These are phyloP conservation scores for Graphium colonna DNA, from an alignment of 2,888 invertebrate genomes.

Conservation along the genomic window DNA sequence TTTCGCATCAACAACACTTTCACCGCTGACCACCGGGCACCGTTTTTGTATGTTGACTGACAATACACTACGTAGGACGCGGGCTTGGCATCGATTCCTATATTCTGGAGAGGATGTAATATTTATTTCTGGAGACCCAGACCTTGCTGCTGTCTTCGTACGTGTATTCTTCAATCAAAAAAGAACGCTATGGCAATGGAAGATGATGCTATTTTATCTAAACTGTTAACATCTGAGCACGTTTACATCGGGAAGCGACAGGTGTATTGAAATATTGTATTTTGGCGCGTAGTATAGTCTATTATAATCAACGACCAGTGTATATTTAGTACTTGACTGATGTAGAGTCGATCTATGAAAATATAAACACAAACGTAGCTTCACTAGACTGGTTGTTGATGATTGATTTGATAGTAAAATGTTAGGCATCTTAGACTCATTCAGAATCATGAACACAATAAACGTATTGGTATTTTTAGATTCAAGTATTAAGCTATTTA, in stretches of 20 bases:
- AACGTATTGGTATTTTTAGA: no score
- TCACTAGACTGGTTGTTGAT: not conserved
- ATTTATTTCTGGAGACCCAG: conserved; percentile 74
- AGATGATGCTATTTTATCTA: not conserved
- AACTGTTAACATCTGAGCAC: not conserved
- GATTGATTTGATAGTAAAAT: not conserved
- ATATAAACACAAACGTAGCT: not conserved
- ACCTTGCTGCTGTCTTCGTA: conserved; percentile 51
- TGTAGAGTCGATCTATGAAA: conserved; percentile 5
- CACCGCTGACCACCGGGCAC: conserved; percentile 49
- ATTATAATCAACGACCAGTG: not conserved
- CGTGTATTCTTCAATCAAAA: conserved; percentile 38
- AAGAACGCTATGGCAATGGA: conserved; percentile 34
- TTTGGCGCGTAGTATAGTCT: conserved; percentile 5
- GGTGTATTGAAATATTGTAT: conserved; percentile 15
- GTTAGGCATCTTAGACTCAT: not conserved
- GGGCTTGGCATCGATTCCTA: conserved; percentile 58
- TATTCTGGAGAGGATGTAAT: conserved; percentile 66
- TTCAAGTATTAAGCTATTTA: no score
- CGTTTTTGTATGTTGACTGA: conserved; percentile 59
- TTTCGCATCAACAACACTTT: conserved; percentile 25
- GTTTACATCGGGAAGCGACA: conserved; percentile 12
- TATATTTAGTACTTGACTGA: conserved; percentile 8
- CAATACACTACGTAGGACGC: conserved; percentile 39
- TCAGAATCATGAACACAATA: not conserved